Evolutionary conservation across 2,113 vertebrate genomes (phyloP).

Genomic region (Oreotragus oreotragus): DNA sequence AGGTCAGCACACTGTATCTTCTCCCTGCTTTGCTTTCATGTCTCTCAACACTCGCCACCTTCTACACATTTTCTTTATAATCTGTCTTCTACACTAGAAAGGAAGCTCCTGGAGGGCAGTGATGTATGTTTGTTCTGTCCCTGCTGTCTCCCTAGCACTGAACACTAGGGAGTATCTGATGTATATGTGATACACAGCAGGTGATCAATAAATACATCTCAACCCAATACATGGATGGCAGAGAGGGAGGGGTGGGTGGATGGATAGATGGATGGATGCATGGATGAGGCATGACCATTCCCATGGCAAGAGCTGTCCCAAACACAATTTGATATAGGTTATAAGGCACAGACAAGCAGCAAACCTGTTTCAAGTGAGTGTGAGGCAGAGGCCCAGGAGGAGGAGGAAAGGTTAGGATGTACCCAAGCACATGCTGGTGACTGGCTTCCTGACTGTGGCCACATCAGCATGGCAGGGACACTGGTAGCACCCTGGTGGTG

Average conservation of each 20-base stretch:
- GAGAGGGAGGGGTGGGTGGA: not conserved
- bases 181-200: not conserved
- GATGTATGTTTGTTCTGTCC: not conserved
- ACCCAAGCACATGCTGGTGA: not conserved
- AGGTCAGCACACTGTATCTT: no score
- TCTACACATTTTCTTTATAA: not conserved
- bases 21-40: not conserved
- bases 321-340: not conserved
- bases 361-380: not conserved
- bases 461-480: not conserved
- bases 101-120: not conserved
- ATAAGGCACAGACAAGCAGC: not conserved
- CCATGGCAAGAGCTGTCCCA: not conserved
- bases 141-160: not conserved
- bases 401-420: not conserved
- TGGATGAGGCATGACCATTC: not conserved
- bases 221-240: not conserved
- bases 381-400: not conserved
- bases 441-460: not conserved
- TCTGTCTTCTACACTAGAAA: not conserved
- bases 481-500: accelerated
- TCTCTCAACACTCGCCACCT: not conserved
- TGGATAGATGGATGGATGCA: not conserved
- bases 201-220: not conserved
- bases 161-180: not conserved